Percentiles rank a stretch among this genome's conserved stretches.
phyloP scores from a whole-genome alignment of 2,888 invertebrate species.

The Netelia melanura region DNA sequence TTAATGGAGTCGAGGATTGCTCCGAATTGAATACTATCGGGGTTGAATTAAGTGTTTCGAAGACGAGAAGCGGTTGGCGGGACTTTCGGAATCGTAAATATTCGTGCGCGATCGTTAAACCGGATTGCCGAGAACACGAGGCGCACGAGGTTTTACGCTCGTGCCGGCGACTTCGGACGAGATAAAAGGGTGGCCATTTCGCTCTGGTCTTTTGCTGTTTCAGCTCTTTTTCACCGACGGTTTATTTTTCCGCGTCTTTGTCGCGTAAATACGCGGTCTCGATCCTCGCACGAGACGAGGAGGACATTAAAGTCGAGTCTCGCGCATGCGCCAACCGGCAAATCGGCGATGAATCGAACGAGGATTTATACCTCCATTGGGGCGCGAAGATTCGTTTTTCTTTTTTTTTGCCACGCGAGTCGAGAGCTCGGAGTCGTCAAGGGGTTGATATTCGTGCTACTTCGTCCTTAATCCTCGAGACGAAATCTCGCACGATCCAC shows the following conservation, averaged over 20 bases:
- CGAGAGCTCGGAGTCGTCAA: constrained; percentile 39
- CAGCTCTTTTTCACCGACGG: neutral
- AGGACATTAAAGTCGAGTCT: constrained; percentile 13
- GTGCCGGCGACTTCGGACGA: constrained; percentile 12
- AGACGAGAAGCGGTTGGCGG: constrained; percentile 26
- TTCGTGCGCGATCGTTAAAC: constrained; percentile 49
- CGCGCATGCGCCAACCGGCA: constrained; percentile 34
- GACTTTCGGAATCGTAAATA: constrained; percentile 42
- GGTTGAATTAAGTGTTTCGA: constrained; percentile 30
- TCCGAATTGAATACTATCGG: constrained; percentile 1
- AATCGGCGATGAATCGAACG: constrained; percentile 54
- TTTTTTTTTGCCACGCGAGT: constrained; percentile 7
- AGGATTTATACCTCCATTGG: constrained; percentile 67
- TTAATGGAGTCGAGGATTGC: neutral
- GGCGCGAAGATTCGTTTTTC: constrained; percentile 52
- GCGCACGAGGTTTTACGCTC: constrained; percentile 29
- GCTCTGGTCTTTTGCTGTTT: constrained; percentile 27
- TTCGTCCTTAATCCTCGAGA: constrained; percentile 31
- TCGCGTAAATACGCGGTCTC: constrained; percentile 15
- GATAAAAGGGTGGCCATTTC: constrained; percentile 29
- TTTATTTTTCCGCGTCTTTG: constrained; percentile 18
- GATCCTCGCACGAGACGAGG: constrained; percentile 1
- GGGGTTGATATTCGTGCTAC: constrained; percentile 46
- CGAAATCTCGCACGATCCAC: constrained; percentile 54
- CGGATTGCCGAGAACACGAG: constrained; percentile 32